A percentile compares a stretch with the other conserved stretches of the same genome.
Evolutionary conservation across 2,113 vertebrate genomes (phyloP).

Genomic region (Cettia cetti): DNA sequence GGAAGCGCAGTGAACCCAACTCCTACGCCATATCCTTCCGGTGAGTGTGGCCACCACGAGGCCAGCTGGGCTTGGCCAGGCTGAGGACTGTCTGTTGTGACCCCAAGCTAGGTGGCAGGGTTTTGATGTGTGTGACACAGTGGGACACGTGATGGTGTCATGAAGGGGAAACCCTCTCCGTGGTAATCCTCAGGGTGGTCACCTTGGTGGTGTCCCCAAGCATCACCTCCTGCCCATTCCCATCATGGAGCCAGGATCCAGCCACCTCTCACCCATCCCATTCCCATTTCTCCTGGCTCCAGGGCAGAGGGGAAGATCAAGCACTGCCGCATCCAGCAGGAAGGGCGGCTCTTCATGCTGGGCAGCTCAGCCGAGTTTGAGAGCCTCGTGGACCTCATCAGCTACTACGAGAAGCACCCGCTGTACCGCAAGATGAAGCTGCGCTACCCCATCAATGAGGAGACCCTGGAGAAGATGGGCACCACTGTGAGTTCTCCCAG

Average conservation of each 20-base stretch:
- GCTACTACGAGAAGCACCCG: conserved; percentile 85
- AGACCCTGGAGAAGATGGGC: conserved; percentile 87
- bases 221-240: rapidly evolving
- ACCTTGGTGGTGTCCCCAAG: not conserved
- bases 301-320: conserved; percentile 89
- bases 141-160: not conserved
- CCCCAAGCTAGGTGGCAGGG: no score
- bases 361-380: conserved; percentile 86
- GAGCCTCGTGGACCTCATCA: conserved; percentile 84
- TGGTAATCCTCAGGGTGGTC: rapidly evolving
- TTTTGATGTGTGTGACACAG: not conserved
- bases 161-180: not conserved
- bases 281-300: not conserved
- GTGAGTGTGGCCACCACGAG: conserved; percentile 1
- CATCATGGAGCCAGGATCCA: rapidly evolving
- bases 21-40: conserved; percentile 87
- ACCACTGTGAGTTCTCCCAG: conserved; percentile 73
- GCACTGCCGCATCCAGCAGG: conserved; percentile 87
- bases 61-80: rapidly evolving
- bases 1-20: conserved; percentile 80
- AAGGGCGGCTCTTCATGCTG: conserved; percentile 85
- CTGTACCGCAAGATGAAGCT: conserved; percentile 88
- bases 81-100: not conserved
- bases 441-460: conserved; percentile 87
- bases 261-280: not conserved